These are phyloP conservation scores for Phalera bucephala DNA, from an alignment of 2,888 invertebrate genomes.

Conservation along the genomic window DNA sequence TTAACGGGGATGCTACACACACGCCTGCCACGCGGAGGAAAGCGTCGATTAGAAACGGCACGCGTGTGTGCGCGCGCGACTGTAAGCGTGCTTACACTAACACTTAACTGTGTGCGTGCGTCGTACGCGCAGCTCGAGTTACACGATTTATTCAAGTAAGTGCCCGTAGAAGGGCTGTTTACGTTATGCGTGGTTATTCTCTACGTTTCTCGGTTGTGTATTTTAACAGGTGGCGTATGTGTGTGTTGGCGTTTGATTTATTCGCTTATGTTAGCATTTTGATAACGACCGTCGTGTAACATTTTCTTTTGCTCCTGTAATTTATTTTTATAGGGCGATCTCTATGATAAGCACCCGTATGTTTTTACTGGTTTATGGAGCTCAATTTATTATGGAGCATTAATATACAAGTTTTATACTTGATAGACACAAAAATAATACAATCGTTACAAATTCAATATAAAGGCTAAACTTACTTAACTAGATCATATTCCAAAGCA, in stretches of 20 bases:
- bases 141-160: conserved; percentile 57
- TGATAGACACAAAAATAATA: too few species aligned
- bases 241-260: conserved; percentile 49
- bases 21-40: conserved; percentile 79
- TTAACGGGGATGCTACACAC: conserved; percentile 77
- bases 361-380: conserved; percentile 33
- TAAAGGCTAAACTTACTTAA: too few species aligned
- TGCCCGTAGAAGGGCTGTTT: conserved; percentile 55
- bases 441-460: too few species aligned
- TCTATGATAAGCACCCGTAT: conserved; percentile 53
- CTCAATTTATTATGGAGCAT: too few species aligned
- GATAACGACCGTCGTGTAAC: conserved; percentile 42
- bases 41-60: conserved; percentile 64
- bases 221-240: conserved; percentile 32
- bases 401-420: too few species aligned
- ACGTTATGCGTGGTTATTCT: too few species aligned
- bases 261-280: conserved; percentile 46
- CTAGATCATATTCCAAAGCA: too few species aligned
- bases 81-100: conserved; percentile 31
- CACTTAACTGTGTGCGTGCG: conserved; percentile 16
- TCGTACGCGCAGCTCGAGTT: conserved; percentile 41
- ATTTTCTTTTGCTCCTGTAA: conserved; percentile 42
- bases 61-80: conserved; percentile 48
- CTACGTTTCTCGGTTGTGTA: conserved; percentile 33
- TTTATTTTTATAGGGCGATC: conserved; percentile 42